Evolutionary conservation across 2,888 invertebrate species (phyloP).

Genomic region (Sthenelais limicola): DNA sequence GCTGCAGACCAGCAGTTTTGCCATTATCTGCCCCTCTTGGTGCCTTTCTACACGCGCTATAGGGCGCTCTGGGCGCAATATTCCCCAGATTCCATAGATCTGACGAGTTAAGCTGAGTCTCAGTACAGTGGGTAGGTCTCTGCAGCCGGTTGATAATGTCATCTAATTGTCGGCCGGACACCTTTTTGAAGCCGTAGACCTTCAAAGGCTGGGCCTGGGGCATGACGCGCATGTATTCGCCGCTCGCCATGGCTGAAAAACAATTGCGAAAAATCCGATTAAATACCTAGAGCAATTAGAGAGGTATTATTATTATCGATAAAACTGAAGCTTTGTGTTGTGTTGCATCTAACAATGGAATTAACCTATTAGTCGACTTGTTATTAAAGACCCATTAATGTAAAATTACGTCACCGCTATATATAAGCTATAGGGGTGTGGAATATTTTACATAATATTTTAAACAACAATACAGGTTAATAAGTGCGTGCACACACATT

Average conservation of each 20-base stretch:
- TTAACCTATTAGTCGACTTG: too few relatives aligned
- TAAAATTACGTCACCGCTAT: too few relatives aligned
- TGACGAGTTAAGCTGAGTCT: not conserved
- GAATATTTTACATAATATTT: too few relatives aligned
- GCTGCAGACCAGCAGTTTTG: not conserved
- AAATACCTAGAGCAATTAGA: too few relatives aligned
- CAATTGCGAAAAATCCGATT: too few relatives aligned
- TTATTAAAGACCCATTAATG: too few relatives aligned
- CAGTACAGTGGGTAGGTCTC: slow-evolving; percentile 9
- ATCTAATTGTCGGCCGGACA: slow-evolving; percentile 7
- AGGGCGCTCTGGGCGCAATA: slow-evolving; percentile 3
- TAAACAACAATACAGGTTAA: too few relatives aligned
- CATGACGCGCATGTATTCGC: slow-evolving; percentile 1
- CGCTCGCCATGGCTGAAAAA: slow-evolving; percentile 8
- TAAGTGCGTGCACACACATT: too few relatives aligned
- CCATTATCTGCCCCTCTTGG: not conserved
- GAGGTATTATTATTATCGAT: too few relatives aligned
- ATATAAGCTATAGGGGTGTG: too few relatives aligned
- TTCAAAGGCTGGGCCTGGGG: slow-evolving; percentile 6
- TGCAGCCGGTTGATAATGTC: slow-evolving; percentile 19
- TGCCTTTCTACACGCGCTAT: not conserved
- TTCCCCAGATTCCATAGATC: not conserved
- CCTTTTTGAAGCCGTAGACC: slow-evolving; percentile 24
- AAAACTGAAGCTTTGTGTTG: too few relatives aligned
- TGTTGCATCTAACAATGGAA: too few relatives aligned